These are phyloP conservation scores for Chrysomallon squamiferum DNA, from an alignment of 1,140 invertebrate genomes.

Conservation along the genomic window DNA sequence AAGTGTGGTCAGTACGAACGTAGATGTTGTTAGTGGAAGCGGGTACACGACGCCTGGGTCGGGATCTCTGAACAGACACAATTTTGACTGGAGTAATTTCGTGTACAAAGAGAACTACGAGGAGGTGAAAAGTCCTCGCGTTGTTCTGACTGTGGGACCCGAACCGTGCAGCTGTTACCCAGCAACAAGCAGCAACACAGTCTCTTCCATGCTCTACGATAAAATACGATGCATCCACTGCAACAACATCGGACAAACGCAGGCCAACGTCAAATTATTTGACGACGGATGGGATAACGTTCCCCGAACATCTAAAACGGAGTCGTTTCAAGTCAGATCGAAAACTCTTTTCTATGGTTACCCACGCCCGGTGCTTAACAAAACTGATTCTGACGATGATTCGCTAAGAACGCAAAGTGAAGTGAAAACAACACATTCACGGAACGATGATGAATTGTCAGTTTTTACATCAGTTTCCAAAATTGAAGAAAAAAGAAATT, in stretches of 20 bases:
- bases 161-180: conserved; percentile 2
- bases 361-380: background rate
- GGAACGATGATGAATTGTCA: background rate
- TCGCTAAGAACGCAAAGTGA: background rate
- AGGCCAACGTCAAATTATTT: background rate
- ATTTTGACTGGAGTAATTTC: no score
- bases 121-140: background rate
- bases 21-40: no score
- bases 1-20: no score
- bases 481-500: background rate
- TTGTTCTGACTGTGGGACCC: background rate
- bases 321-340: background rate
- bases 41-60: no score
- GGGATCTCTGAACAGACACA: no score
- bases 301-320: background rate
- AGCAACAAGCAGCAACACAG: background rate
- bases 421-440: background rate
- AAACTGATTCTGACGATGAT: background rate
- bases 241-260: background rate
- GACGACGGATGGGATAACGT: background rate
- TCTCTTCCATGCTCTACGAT: background rate
- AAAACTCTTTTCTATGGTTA: background rate
- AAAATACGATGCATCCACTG: background rate
- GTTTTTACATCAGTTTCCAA: background rate
- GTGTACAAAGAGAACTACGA: no score